Evolutionary conservation across 2,888 invertebrate genomes (phyloP), one percentile per base, ranked within the genome.

Genomic region (Clunio marinus): DNA sequence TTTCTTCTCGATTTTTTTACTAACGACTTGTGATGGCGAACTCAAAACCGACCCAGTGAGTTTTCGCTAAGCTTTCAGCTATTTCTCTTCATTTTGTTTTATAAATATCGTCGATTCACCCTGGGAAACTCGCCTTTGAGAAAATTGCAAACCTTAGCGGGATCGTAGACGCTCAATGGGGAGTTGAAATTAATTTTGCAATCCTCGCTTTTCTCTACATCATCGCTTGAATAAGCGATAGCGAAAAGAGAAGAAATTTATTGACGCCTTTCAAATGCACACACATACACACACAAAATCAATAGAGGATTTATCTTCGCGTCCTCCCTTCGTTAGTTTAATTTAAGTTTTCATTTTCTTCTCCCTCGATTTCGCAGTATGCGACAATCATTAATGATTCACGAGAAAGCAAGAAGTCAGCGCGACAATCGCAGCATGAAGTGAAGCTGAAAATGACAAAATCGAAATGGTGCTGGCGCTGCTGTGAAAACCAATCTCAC

Each of bases 381-480:
- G 57, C 25, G 57, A 57, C 27, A 57, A 27, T 57, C 57, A 57
- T 57, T 57, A 57, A 57, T 27, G 57, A 57, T 57, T 57, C 57
- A 57, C 13, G 25, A 57, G n/a, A 22, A 17, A 51, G 17, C 17
- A 13, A 51, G 51, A 8, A 51, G 20, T 51, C 51, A 51, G 51
- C 51, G n/a, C n/a, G 51, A 51, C 51, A 51, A 8, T 25, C 57
- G 25, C 57, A 57, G 57, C 27, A 57, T 57, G 57, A 24, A 25
- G 13, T 2, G 27, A 17, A 22, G 5, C 4, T 8, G 27, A 57
- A 13, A 32, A 2, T 22, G n/a, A 17, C 20, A 17, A n/a, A 51
- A 17, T 51, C 51, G 51, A 51, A 8, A 32, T 32, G 5, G 35
- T 32, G 7, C 35, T 13, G 35, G 35, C 13, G 35, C 35, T 13